These are phyloP conservation scores for Trachymyrmex cornetzi DNA, from an alignment of 1,140 invertebrate genomes.

Conservation along the genomic window DNA sequence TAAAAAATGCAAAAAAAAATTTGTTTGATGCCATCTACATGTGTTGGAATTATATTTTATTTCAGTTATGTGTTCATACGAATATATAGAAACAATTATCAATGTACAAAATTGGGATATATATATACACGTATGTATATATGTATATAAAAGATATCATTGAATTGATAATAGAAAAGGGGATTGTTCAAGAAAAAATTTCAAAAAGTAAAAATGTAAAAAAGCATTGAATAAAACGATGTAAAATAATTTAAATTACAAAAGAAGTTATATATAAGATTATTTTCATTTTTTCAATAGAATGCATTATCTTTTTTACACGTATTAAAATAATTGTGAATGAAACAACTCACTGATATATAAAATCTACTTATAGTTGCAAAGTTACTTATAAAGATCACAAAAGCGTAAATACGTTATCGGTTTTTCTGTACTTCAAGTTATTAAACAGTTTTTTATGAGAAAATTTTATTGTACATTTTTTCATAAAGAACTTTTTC, in stretches of 20 bases:
- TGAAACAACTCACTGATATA: neutral
- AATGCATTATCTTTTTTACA: neutral
- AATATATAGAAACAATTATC: constrained; percentile 8
- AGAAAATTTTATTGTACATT: neutral
- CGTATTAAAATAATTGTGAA: neutral
- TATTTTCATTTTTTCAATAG: neutral
- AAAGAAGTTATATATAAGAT: neutral
- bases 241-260: neutral
- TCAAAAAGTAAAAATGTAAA: neutral
- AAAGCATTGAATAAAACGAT: neutral
- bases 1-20: neutral
- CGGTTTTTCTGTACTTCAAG: neutral
- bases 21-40: neutral
- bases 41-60: neutral
- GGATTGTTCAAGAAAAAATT: neutral
- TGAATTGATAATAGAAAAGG: neutral
- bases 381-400: neutral
- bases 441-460: neutral
- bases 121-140: neutral
- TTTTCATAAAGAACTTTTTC: neutral
- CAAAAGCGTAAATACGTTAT: neutral
- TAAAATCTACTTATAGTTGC: neutral
- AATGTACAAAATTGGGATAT: constrained; percentile 2
- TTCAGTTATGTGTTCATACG: neutral
- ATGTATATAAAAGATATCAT: neutral